Evolutionary conservation across 1,140 invertebrate genomes (phyloP).

Genomic region (Brachystomella parvula): DNA sequence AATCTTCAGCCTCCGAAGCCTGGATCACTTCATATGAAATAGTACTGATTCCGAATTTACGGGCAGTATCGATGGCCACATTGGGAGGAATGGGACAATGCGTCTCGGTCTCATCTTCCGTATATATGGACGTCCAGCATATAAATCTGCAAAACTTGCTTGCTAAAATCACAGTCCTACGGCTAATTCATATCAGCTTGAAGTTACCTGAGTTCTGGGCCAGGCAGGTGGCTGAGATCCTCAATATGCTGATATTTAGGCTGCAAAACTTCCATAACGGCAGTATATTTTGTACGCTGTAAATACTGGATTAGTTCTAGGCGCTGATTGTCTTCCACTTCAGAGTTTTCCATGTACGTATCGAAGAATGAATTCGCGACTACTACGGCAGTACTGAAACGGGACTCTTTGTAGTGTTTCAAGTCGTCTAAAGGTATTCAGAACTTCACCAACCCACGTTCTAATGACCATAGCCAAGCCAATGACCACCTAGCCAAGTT

Average conservation of each 20-base stretch:
- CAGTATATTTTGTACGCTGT: conserved; percentile 41
- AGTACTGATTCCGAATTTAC: conserved; percentile 35
- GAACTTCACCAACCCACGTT: too few species aligned
- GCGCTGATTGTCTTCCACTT: conserved; percentile 38
- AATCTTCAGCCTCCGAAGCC: conserved; percentile 30
- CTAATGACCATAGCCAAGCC: background rate
- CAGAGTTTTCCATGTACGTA: conserved; percentile 27
- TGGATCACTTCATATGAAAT: conserved; percentile 36
- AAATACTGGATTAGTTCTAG: conserved; percentile 37
- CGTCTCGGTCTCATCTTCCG: conserved; percentile 37
- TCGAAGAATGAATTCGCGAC: conserved; percentile 43
- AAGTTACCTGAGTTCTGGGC: conserved; percentile 40
- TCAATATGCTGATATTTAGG: conserved; percentile 48
- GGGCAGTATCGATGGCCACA: conserved; percentile 36
- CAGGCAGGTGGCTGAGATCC: conserved; percentile 42
- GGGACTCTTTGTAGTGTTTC: conserved; percentile 42
- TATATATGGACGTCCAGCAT: conserved; percentile 43
- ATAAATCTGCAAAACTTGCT: conserved; percentile 41
- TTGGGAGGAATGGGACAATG: conserved; percentile 44
- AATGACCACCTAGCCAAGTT: background rate
- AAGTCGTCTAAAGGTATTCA: conserved; percentile 42
- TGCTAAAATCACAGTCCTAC: conserved; percentile 11
- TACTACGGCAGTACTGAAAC: conserved; percentile 43
- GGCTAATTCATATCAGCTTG: background rate
- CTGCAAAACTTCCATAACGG: conserved; percentile 46